These are phyloP conservation scores for Glaucopsyche alexis DNA, from an alignment of 2,888 invertebrate species.

Conservation along the genomic window DNA sequence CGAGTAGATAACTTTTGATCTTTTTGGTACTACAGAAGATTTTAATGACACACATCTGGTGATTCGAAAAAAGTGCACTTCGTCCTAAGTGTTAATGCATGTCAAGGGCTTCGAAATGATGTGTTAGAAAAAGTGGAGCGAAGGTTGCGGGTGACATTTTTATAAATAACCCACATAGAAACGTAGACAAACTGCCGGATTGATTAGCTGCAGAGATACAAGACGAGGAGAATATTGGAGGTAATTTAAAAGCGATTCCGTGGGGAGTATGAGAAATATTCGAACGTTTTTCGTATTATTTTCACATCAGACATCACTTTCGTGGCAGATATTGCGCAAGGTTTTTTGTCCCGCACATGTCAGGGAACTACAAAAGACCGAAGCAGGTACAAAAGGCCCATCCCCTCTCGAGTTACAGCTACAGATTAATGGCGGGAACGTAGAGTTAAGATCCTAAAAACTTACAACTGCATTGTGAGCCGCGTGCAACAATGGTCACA, in stretches of 20 bases:
- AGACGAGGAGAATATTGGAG: slow-evolving; percentile 49
- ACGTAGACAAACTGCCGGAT: slow-evolving; percentile 50
- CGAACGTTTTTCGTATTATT: slow-evolving; percentile 63
- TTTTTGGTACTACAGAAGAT: slow-evolving; percentile 75
- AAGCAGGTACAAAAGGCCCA: slow-evolving; percentile 74
- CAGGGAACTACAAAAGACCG: slow-evolving; percentile 65
- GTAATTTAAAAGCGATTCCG: slow-evolving; percentile 51
- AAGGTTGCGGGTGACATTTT: slow-evolving; percentile 74
- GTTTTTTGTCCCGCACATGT: slow-evolving; percentile 74
- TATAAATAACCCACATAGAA: slow-evolving; percentile 60
- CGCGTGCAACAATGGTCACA: slow-evolving; percentile 65
- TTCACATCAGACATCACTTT: slow-evolving; percentile 59
- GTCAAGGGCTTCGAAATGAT: slow-evolving; percentile 73
- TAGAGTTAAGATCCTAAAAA: slow-evolving; percentile 78
- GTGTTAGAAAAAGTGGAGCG: slow-evolving; percentile 68
- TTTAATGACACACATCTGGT: slow-evolving; percentile 79
- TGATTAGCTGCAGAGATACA: slow-evolving; percentile 51
- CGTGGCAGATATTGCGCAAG: slow-evolving; percentile 71
- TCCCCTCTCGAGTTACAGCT: slow-evolving; percentile 73
- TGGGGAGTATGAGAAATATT: slow-evolving; percentile 52
- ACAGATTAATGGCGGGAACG: slow-evolving; percentile 77
- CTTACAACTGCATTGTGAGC: slow-evolving; percentile 77
- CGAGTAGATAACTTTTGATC: slow-evolving; percentile 78
- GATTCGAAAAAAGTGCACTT: slow-evolving; percentile 68
- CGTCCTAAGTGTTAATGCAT: slow-evolving; percentile 75